Base-by-base conservation (phyloP, 2,797 vertebrate genomes). In the Mus minutoides region DNA sequence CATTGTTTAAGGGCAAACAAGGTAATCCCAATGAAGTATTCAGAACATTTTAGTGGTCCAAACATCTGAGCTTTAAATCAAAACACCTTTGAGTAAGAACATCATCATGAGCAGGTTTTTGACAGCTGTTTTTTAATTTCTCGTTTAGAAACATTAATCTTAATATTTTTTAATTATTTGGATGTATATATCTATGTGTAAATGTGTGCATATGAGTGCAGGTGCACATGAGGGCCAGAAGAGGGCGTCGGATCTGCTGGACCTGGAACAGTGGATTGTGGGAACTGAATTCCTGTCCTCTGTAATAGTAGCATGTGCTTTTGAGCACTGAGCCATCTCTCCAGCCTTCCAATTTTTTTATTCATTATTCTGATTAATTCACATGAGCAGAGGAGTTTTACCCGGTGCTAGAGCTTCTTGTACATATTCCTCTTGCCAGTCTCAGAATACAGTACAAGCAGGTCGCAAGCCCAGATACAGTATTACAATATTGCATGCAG, bases 1-100 rank as follows among this genome's bases (percentile, higher is more conserved):
- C 34, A 24, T 31, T 43, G 76, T 76, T 77, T 83, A 43, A 84
- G 91, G 87, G 34, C 67, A 79, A 95, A 83, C 43, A 85, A 96
- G 52, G 52, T 62, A 69, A 29, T n/a, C 21, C 24, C 62, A n/a
- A 19, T 71, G 40, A 86, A 26, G 40, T 5, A 67, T 52, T 58
- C 76, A 29, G 54, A 71, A 80, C 16, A 78, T 43, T 73, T 79
- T 22, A 87, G n/a, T 79, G 73, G 46, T 52, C 17, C 26, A 31
- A 85, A 79, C 34, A 52, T 24, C 52, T 1, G 10, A 93, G n/a
- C 54, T 80, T 95, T 73, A 87, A 94, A 29, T 62, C 77, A 76
- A 64, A 90, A 17, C 4, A 34, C 88, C 29, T 80, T 40, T 43
- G 3, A 79, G 26, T 71, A 31, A 92, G 77, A 54, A 87, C 85